Evolutionary conservation across 2,888 invertebrate genomes (phyloP), one percentile per base, ranked within the genome.

Genomic region (Phymatocera aterrima): DNA sequence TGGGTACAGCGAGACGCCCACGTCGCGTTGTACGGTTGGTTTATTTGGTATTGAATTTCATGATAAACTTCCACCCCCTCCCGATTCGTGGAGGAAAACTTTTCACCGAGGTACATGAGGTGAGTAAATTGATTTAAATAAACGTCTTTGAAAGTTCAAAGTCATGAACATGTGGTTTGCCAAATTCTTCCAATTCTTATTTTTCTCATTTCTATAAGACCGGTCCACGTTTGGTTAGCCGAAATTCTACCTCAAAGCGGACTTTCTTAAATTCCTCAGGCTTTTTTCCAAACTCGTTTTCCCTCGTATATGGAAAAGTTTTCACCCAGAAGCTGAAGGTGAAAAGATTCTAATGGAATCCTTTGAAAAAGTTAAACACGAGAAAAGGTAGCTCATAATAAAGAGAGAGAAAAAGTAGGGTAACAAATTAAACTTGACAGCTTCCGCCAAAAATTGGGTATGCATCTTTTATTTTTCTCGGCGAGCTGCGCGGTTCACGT

Each of bases 41-140:
- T 51, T 51, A 48, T 75, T 24, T 43, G 24, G 37, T 75, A 75
- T 75, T 60, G 28, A 75, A 75, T 75, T 75, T 75, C 75, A 24
- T 43, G 18, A 24, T 3, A 15, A 18, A 48, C n/a, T 6, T 60
- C 24, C 24, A 37, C 74, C 15, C 40, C 37, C 28, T 57, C 8
- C n/a, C n/a, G n/a, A 24, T 57, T 34, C 15, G 37, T 21, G 1
- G 12, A 57, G n/a, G n/a, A n/a, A 28, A 68, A 68, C 5, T 46
- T 68, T 46, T 46, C 68, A 34, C 28, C 46, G 68, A 54, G 15
- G 12, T 43, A 43, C 18, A 54, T 1, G 18, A 43, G 3, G 28
- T 15, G n/a, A 12, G 34, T 51, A 51, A 34, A 51, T 72, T 28
- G 18, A 34, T 72, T 51, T 31, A 3, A 51, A 72, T 31, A 18